phyloP scores from a whole-genome alignment of 1,140 invertebrate genomes.

The Drosophila suzukii region DNA sequence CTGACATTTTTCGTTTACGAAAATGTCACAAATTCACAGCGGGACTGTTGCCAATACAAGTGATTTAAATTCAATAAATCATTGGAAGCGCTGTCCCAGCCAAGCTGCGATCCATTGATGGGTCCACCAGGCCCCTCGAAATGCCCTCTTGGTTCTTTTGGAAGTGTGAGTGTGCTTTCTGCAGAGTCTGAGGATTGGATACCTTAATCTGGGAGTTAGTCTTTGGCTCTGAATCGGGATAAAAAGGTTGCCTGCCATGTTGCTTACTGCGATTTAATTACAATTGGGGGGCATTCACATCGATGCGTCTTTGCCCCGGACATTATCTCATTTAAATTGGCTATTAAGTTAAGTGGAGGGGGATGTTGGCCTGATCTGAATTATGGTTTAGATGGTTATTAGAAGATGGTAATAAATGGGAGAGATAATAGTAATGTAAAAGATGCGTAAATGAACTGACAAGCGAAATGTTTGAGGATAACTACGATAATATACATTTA shows the following conservation, averaged over 20 bases:
- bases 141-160: neutral
- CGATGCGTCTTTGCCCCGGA: slow-evolving; percentile 8
- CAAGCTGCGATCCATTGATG: slow-evolving; percentile 60
- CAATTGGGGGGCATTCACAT: slow-evolving; percentile 51
- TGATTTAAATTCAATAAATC: slow-evolving; percentile 85
- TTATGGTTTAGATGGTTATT: slow-evolving; percentile 10
- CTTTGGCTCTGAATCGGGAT: slow-evolving; percentile 13
- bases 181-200: neutral
- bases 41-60: slow-evolving; percentile 84
- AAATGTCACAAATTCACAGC: slow-evolving; percentile 85
- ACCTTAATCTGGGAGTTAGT: slow-evolving; percentile 27
- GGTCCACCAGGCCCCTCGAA: slow-evolving; percentile 15
- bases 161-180: slow-evolving; percentile 11
- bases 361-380: neutral
- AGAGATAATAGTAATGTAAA: neutral
- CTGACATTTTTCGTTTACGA: slow-evolving; percentile 84
- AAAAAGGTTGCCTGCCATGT: slow-evolving; percentile 45
- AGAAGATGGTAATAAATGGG: neutral
- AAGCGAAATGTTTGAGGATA: neutral
- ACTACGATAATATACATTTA: neutral
- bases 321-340: slow-evolving; percentile 74
- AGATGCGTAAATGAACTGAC: neutral
- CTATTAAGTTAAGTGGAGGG: slow-evolving; percentile 49
- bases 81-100: slow-evolving; percentile 65
- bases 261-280: slow-evolving; percentile 78